Evolutionary conservation across 2,888 invertebrate genomes (phyloP).

Genomic region (Graphium colonna): DNA sequence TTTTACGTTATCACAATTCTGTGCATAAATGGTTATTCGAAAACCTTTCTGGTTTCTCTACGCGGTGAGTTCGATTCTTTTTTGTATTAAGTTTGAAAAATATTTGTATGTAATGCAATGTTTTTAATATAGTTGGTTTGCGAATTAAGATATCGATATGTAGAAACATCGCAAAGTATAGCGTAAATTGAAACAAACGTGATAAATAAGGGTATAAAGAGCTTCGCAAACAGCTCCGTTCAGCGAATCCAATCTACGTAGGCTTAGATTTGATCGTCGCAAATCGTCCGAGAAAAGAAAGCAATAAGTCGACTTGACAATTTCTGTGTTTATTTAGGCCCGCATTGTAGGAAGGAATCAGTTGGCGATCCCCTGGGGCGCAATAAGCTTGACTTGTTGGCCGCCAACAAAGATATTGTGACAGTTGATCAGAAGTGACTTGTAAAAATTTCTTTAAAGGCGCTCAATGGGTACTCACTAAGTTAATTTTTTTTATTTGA

Average conservation of each 20-base stretch:
- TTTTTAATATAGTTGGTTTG: background rate
- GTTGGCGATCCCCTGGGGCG: conserved; percentile 56
- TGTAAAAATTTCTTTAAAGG: too few species aligned
- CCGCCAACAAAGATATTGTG: conserved; percentile 14
- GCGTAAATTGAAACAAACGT: conserved; percentile 16
- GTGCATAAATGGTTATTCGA: too few species aligned
- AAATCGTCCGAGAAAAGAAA: conserved; percentile 40
- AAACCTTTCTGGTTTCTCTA: too few species aligned
- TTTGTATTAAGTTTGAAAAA: too few species aligned
- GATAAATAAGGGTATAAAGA: conserved; percentile 21
- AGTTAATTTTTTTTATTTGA: too few species aligned
- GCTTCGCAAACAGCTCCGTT: conserved; percentile 19
- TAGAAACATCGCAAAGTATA: conserved; percentile 1
- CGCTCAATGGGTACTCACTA: too few species aligned
- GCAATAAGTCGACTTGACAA: conserved; percentile 60
- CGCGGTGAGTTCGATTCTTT: too few species aligned
- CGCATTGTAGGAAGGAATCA: conserved; percentile 62
- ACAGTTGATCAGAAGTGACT: conserved; percentile 11
- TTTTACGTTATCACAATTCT: too few species aligned
- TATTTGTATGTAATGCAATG: background rate
- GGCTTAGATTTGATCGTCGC: conserved; percentile 36
- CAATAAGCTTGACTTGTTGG: conserved; percentile 45
- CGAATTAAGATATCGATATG: too few species aligned
- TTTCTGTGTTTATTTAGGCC: conserved; percentile 66
- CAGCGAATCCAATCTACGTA: conserved; percentile 32